phyloP scores from a whole-genome alignment of 2,888 invertebrate genomes.

The Netelia virgata region DNA sequence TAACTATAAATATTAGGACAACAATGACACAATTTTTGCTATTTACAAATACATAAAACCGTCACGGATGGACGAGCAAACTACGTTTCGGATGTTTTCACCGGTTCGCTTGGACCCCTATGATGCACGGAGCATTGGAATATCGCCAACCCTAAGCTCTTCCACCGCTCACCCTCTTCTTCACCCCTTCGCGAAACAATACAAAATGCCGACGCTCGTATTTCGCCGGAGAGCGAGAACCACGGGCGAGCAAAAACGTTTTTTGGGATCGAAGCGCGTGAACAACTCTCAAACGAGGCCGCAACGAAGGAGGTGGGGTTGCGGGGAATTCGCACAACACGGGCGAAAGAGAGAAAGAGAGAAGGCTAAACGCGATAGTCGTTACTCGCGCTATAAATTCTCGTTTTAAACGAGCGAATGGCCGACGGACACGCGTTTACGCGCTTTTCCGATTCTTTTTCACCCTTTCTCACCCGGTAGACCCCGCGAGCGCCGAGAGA shows the following conservation, averaged over 20 bases:
- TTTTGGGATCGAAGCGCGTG: slow-evolving; percentile 49
- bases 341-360: slow-evolving; percentile 23
- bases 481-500: slow-evolving; percentile 6
- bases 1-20: background rate
- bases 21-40: slow-evolving; percentile 70
- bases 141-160: slow-evolving; percentile 71
- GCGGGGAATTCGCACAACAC: slow-evolving; percentile 24
- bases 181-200: slow-evolving; percentile 56
- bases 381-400: slow-evolving; percentile 74
- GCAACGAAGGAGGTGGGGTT: slow-evolving; percentile 13
- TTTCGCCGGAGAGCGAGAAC: slow-evolving; percentile 53
- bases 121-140: slow-evolving; percentile 70
- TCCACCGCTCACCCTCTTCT: slow-evolving; percentile 42
- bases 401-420: slow-evolving; percentile 70
- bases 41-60: slow-evolving; percentile 73
- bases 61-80: slow-evolving; percentile 66
- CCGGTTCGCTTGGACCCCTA: slow-evolving; percentile 41
- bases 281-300: slow-evolving; percentile 59
- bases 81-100: slow-evolving; percentile 76
- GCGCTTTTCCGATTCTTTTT: slow-evolving; percentile 57
- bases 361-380: slow-evolving; percentile 69
- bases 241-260: slow-evolving; percentile 45
- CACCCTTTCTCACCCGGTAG: background rate
- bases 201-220: slow-evolving; percentile 60
- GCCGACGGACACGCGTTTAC: slow-evolving; percentile 57